These are phyloP conservation scores for Hybognathus amarus DNA, from an alignment of 2,797 vertebrate species.

Conservation along the genomic window DNA sequence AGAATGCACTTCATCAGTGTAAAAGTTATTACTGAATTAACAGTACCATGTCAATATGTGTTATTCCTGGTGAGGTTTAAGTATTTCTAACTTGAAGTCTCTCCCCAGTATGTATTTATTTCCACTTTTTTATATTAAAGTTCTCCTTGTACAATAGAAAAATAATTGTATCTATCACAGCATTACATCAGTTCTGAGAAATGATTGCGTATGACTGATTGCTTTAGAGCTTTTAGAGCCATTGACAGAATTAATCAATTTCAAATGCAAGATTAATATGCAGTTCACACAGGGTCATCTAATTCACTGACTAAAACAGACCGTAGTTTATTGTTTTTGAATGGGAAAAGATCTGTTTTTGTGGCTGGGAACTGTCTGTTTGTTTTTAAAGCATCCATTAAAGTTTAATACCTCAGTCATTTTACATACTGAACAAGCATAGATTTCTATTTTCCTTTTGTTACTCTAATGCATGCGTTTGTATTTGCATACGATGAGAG, in stretches of 20 bases:
- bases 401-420: background rate
- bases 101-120: background rate
- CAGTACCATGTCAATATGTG: background rate
- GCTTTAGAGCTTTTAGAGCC: constrained; percentile 5
- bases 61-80: background rate
- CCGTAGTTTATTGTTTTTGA: background rate
- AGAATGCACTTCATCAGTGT: background rate
- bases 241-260: background rate
- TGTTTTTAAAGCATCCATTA: constrained; percentile 8
- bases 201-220: background rate
- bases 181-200: background rate
- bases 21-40: background rate
- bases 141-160: background rate
- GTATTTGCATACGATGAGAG: constrained; percentile 27
- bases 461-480: background rate
- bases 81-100: background rate
- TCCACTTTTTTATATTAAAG: background rate
- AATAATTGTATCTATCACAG: background rate
- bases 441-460: constrained; percentile 7
- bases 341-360: background rate
- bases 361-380: background rate
- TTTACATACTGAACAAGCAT: background rate
- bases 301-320: background rate
- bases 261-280: constrained; percentile 21
- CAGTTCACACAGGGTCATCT: background rate